A percentile compares a stretch with the other conserved stretches of the same genome.
These are phyloP conservation scores for Crypturellus undulatus DNA, from an alignment of 2,113 vertebrate genomes.

Conservation along the genomic window DNA sequence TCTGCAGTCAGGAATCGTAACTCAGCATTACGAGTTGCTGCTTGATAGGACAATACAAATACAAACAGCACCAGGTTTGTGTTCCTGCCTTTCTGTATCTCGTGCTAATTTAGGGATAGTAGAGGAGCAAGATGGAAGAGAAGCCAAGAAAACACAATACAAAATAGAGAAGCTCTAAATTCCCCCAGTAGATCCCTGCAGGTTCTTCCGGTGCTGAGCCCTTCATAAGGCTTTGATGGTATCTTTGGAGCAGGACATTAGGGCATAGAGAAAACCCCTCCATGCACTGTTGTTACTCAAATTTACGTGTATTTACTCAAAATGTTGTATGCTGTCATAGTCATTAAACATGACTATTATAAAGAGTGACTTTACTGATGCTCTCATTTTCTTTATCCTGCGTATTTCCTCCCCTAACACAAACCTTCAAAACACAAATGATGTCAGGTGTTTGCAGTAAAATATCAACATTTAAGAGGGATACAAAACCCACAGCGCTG, in stretches of 20 bases:
- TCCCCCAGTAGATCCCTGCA: background rate
- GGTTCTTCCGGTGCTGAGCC: background rate
- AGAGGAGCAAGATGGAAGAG: background rate
- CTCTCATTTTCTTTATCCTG: background rate
- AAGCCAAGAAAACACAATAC: background rate
- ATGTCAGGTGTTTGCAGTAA: background rate
- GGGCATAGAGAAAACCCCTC: background rate
- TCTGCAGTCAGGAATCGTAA: background rate
- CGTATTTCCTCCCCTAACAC: fast-evolving
- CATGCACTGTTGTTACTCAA: background rate
- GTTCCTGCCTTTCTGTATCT: background rate
- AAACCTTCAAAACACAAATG: background rate
- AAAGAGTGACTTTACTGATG: background rate
- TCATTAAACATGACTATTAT: background rate
- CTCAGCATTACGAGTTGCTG: background rate
- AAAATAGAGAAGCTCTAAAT: background rate
- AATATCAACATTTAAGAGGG: background rate
- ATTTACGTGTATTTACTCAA: background rate
- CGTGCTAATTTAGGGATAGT: conserved; percentile 12
- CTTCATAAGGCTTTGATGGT: background rate
- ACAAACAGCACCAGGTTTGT: background rate
- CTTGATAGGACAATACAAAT: too few relatives aligned
- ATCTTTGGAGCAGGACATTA: background rate
- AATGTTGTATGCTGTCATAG: background rate
- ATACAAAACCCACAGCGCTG: background rate